These are phyloP conservation scores for Amaurobius ferox DNA, from an alignment of 2,888 invertebrate species.

Conservation along the genomic window DNA sequence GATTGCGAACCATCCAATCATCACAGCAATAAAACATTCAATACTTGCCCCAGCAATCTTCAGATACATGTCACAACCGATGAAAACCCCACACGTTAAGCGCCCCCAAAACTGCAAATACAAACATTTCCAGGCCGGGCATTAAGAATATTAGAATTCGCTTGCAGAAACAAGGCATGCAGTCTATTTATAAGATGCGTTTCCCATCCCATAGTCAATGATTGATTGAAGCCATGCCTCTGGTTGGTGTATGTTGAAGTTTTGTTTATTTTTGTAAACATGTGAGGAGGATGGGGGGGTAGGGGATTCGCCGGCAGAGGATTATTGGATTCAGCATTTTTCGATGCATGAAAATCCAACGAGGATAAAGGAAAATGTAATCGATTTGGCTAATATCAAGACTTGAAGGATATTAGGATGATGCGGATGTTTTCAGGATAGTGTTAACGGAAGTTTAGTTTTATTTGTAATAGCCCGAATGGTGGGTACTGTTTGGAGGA, in stretches of 20 bases:
- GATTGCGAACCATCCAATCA: too few species aligned
- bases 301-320: background rate
- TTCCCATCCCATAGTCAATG: constrained; percentile 23
- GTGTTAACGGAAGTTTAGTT: background rate
- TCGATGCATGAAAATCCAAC: constrained; percentile 16
- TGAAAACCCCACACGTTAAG: constrained; percentile 21
- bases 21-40: background rate
- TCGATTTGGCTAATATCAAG: constrained; percentile 19
- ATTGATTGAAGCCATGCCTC: constrained; percentile 50
- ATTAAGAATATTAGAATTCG: constrained; percentile 60
- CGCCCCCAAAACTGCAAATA: background rate
- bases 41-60: background rate
- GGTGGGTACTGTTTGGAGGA: background rate
- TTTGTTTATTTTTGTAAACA: constrained; percentile 30
- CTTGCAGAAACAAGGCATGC: background rate
- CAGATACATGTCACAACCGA: constrained; percentile 16
- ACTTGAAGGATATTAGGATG: background rate
- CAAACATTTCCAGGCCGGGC: constrained; percentile 18
- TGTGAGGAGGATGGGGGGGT: background rate
- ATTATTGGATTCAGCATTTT: constrained; percentile 19
- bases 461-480: background rate
- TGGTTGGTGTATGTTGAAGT: constrained; percentile 10
- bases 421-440: background rate
- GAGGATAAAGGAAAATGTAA: background rate
- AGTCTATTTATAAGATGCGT: constrained; percentile 45